These are phyloP conservation scores for Thymelicus sylvestris DNA, from an alignment of 2,888 invertebrate species.

Conservation along the genomic window DNA sequence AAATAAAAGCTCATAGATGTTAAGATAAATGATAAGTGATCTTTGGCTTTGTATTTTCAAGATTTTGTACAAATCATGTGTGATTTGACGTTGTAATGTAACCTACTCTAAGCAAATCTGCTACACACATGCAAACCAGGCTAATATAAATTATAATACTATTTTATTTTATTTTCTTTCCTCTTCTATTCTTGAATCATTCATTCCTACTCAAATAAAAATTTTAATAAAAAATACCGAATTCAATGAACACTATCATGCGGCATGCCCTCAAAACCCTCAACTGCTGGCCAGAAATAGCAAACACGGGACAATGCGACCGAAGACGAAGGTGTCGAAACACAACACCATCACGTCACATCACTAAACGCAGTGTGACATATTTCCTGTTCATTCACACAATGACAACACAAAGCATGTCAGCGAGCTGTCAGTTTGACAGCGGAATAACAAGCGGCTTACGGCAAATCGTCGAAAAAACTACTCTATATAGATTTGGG, in stretches of 20 bases:
- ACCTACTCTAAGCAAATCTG: no score
- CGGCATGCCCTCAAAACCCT: background rate
- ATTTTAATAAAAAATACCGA: no score
- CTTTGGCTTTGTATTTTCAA: no score
- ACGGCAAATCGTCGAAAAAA: constrained; percentile 40
- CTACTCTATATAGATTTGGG: constrained; percentile 21
- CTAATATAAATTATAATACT: no score
- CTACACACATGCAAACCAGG: no score
- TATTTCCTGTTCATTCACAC: constrained; percentile 31
- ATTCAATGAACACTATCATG: background rate
- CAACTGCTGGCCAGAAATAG: background rate
- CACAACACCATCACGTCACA: constrained; percentile 27
- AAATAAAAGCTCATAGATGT: no score
- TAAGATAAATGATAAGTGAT: no score
- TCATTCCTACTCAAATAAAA: no score
- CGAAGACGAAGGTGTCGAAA: constrained; percentile 32
- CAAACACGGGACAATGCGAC: constrained; percentile 14
- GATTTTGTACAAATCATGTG: no score
- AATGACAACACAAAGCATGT: constrained; percentile 31
- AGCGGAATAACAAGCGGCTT: constrained; percentile 47
- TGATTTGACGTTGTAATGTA: no score
- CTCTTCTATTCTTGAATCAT: no score
- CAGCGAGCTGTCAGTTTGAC: constrained; percentile 44
- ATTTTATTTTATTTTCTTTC: no score
- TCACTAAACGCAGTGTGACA: constrained; percentile 27